These are phyloP conservation scores for Tolmerus cingulatus DNA, from an alignment of 2,888 invertebrate species.

Conservation along the genomic window DNA sequence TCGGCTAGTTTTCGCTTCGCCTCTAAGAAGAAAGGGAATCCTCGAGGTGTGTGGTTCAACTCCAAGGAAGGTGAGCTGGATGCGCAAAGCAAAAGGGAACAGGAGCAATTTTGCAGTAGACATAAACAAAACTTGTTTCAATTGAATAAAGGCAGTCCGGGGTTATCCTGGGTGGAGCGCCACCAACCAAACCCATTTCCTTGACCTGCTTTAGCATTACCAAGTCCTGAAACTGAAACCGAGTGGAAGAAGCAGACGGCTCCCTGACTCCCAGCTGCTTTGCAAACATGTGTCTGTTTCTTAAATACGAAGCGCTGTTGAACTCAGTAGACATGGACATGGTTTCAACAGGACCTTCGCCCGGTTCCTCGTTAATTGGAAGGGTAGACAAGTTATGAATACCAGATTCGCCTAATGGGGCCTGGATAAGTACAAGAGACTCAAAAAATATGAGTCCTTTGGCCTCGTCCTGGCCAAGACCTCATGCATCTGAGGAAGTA, in stretches of 20 bases:
- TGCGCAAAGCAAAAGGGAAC: background rate
- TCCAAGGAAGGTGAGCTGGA: background rate
- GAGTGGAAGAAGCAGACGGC: background rate
- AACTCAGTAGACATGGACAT: background rate
- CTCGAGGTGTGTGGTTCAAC: background rate
- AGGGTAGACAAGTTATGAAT: background rate
- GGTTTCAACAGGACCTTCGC: background rate
- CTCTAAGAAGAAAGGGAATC: background rate
- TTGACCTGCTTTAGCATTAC: background rate
- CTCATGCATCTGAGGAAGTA: background rate
- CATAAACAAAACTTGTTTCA: background rate
- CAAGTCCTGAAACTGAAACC: background rate
- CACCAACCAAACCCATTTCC: background rate
- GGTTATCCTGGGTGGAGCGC: background rate
- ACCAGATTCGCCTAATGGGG: background rate
- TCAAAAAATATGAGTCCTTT: background rate
- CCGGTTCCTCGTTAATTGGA: background rate
- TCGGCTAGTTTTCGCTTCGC: background rate
- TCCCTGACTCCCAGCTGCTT: background rate
- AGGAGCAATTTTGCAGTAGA: background rate
- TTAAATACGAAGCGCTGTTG: background rate
- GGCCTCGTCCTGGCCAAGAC: background rate
- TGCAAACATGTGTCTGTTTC: background rate
- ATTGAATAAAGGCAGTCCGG: background rate
- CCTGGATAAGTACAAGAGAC: background rate